Conservation (phyloP, 2,797 vertebrate species). For the Gambelia wislizenii region DNA sequence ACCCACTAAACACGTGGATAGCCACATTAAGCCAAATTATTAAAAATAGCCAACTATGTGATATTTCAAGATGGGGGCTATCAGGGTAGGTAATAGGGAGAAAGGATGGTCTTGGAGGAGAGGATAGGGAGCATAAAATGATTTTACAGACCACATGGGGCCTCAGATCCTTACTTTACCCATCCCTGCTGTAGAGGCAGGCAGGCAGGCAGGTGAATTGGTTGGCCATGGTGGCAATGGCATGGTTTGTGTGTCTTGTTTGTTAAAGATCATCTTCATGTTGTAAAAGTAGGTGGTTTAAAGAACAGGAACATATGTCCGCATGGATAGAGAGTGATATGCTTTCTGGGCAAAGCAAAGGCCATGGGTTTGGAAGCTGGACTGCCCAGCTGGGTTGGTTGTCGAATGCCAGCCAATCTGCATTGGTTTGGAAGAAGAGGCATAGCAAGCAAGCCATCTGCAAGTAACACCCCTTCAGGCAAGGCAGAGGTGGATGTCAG, state of each 20-base stretch:
- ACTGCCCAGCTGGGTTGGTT: background rate
- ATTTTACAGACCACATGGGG: too few species aligned
- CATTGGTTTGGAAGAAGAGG: background rate
- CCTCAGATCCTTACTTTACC: too few species aligned
- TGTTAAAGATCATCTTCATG: fast-evolving
- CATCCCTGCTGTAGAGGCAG: too few species aligned
- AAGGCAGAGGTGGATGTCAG: background rate
- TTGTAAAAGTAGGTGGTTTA: background rate
- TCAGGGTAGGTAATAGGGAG: too few species aligned
- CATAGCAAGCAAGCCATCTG: fast-evolving
- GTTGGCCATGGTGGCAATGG: background rate
- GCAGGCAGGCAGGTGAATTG: too few species aligned
- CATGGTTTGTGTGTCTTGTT: fast-evolving
- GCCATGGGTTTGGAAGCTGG: background rate
- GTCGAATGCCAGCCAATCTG: fast-evolving
- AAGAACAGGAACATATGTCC: background rate
- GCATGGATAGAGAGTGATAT: fast-evolving
- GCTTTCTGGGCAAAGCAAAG: background rate
- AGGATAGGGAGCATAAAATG: too few species aligned
- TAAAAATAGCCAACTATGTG: too few species aligned
- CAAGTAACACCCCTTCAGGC: background rate
- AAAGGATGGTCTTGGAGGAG: too few species aligned
- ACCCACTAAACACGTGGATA: too few species aligned
- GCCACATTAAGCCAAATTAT: too few species aligned
- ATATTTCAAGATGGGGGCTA: too few species aligned